phyloP scores from a whole-genome alignment of 2,888 invertebrate species.

The Cyclophora albipunctata region DNA sequence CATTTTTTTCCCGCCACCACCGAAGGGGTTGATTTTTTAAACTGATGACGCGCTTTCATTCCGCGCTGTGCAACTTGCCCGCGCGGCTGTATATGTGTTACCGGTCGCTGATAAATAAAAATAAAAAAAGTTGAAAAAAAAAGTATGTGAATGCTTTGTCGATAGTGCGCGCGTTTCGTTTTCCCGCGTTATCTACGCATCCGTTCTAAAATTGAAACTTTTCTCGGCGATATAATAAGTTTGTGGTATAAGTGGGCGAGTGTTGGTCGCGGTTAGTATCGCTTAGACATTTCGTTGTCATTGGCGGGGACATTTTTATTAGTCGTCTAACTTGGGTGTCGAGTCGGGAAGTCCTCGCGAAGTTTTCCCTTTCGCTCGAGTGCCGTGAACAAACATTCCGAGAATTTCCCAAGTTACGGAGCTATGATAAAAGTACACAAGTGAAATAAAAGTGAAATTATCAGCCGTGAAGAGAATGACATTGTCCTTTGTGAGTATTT shows the following conservation, averaged over 20 bases:
- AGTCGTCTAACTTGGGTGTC: constrained; percentile 18
- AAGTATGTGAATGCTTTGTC: constrained; percentile 60
- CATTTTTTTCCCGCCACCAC: constrained; percentile 69
- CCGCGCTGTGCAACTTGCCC: constrained; percentile 73
- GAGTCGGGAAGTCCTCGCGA: constrained; percentile 23
- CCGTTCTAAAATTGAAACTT: constrained; percentile 44
- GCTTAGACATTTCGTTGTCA: constrained; percentile 7
- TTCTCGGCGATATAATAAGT: constrained; percentile 15
- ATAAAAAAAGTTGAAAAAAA: constrained; percentile 46
- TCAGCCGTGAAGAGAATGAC: constrained; percentile 65
- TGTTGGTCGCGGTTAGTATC: constrained; percentile 16
- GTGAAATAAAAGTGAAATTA: constrained; percentile 41
- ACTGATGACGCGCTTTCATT: constrained; percentile 78
- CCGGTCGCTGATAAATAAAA: constrained; percentile 67
- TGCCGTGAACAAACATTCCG: constrained; percentile 20
- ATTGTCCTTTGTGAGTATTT: constrained; percentile 69
- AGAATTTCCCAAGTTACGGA: constrained; percentile 25
- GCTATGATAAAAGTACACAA: constrained; percentile 32
- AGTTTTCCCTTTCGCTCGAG: constrained; percentile 19
- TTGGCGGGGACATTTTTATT: constrained; percentile 23
- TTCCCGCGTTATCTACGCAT: constrained; percentile 56
- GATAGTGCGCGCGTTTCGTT: constrained; percentile 64
- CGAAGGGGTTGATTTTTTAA: constrained; percentile 77
- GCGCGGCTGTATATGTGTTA: constrained; percentile 72
- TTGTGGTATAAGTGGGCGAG: constrained; percentile 19